A percentile compares a stretch with the other conserved stretches of the same genome.
These are phyloP conservation scores for Cantharis rustica DNA, from an alignment of 2,888 invertebrate genomes.

Conservation along the genomic window DNA sequence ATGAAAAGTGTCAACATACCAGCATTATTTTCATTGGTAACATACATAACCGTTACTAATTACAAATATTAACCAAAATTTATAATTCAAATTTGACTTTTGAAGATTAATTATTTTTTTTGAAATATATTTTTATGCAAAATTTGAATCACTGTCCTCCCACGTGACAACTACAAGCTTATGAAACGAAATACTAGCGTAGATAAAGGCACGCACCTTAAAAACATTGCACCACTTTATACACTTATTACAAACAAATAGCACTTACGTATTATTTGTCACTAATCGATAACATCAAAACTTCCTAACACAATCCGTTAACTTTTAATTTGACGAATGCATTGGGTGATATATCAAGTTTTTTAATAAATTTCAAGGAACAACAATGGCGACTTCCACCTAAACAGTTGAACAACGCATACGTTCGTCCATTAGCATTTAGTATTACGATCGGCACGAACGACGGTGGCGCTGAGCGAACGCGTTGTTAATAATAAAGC, in stretches of 20 bases:
- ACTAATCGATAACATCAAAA: constrained; percentile 19
- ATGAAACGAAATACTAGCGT: constrained; percentile 49
- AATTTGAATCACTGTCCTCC: constrained; percentile 32
- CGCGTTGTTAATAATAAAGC: constrained; percentile 46
- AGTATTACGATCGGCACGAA: constrained; percentile 38
- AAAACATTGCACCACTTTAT: constrained; percentile 56
- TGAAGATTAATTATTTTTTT: constrained; percentile 9
- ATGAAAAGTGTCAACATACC: constrained; percentile 23
- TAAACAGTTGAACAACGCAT: constrained; percentile 55
- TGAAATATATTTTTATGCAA: constrained; percentile 9
- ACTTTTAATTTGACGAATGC: neutral
- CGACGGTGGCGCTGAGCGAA: constrained; percentile 49
- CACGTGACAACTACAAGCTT: constrained; percentile 45
- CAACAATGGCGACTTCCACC: constrained; percentile 56
- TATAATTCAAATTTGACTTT: constrained; percentile 12
- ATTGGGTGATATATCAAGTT: constrained; percentile 24
- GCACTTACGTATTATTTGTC: constrained; percentile 34
- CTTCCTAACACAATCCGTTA: constrained; percentile 11
- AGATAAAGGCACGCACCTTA: constrained; percentile 51
- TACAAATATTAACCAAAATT: constrained; percentile 11
- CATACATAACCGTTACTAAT: constrained; percentile 15
- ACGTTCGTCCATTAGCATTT: constrained; percentile 40
- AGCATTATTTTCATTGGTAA: constrained; percentile 24
- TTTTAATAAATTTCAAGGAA: constrained; percentile 48
- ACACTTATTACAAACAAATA: constrained; percentile 44